phyloP scores from a whole-genome alignment of 2,888 invertebrate species.

The Acrobasis consociella region DNA sequence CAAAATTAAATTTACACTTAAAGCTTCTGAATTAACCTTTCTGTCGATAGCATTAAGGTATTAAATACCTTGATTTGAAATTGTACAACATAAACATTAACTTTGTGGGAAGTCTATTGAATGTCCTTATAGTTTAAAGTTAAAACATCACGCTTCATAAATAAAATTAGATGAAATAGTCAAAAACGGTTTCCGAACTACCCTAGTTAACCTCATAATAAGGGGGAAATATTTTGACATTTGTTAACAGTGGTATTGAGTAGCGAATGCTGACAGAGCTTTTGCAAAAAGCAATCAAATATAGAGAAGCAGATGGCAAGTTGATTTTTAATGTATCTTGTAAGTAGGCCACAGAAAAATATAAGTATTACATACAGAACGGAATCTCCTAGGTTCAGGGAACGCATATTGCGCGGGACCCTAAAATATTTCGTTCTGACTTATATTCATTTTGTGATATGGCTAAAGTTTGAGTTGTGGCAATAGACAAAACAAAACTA shows the following conservation, averaged over 20 bases:
- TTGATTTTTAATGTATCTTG: too few relatives aligned
- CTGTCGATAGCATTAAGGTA: not conserved
- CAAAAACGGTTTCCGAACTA: conserved; percentile 54
- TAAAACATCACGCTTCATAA: conserved; percentile 72
- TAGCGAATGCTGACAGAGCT: not conserved
- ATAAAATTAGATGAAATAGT: conserved; percentile 71
- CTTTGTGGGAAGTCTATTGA: conserved; percentile 29
- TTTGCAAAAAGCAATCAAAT: not conserved
- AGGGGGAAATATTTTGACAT: conserved; percentile 76
- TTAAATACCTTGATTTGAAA: not conserved
- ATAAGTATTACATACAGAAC: too few relatives aligned
- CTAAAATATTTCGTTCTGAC: too few relatives aligned
- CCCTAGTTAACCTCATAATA: conserved; percentile 71
- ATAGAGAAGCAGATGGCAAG: not conserved
- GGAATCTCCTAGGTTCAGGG: too few relatives aligned
- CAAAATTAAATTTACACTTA: not conserved
- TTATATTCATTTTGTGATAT: too few relatives aligned
- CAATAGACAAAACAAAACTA: too few relatives aligned
- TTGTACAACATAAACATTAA: not conserved
- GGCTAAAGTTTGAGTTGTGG: too few relatives aligned
- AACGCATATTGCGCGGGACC: too few relatives aligned
- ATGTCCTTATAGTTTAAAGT: conserved; percentile 52
- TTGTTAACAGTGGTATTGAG: conserved; percentile 42
- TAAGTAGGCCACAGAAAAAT: too few relatives aligned
- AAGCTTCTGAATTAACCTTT: not conserved